Percentiles rank a stretch among this genome's conserved stretches.
These are phyloP conservation scores for Anaspis maculata DNA, from an alignment of 2,888 invertebrate genomes.

Conservation along the genomic window DNA sequence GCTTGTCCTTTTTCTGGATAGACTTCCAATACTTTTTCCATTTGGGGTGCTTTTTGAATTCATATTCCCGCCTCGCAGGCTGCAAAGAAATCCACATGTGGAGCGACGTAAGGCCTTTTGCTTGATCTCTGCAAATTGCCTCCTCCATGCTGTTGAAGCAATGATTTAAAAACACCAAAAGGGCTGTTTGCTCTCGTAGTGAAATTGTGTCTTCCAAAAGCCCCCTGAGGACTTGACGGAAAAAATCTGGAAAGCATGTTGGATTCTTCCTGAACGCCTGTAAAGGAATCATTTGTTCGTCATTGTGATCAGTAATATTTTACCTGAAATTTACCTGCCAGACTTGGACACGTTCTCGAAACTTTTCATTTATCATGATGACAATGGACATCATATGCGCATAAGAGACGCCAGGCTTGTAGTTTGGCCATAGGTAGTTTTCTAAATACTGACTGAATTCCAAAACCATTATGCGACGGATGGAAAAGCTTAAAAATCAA, in stretches of 20 bases:
- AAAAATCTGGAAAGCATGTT: conserved; percentile 71
- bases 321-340: conserved; percentile 64
- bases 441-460: conserved; percentile 97
- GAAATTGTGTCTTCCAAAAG: conserved; percentile 57
- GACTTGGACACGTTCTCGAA: conserved; percentile 90
- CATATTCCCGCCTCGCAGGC: conserved; percentile 72
- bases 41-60: conserved; percentile 78
- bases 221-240: conserved; percentile 69
- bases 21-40: conserved; percentile 90
- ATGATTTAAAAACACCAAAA: conserved; percentile 89
- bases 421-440: conserved; percentile 96
- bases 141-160: conserved; percentile 98
- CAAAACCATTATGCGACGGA: conserved; percentile 87
- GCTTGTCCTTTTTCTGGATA: conserved; percentile 76
- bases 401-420: conserved; percentile 65
- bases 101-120: conserved; percentile 78
- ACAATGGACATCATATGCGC: conserved; percentile 95
- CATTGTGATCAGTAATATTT: neutral
- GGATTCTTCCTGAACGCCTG: conserved; percentile 71
- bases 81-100: conserved; percentile 91
- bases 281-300: conserved; percentile 18
- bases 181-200: conserved; percentile 73
- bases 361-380: conserved; percentile 98
- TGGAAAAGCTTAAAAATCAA: conserved; percentile 51
- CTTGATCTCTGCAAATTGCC: conserved; percentile 84